Conservation (phyloP, 2,113 vertebrate species). For the Parus major region DNA sequence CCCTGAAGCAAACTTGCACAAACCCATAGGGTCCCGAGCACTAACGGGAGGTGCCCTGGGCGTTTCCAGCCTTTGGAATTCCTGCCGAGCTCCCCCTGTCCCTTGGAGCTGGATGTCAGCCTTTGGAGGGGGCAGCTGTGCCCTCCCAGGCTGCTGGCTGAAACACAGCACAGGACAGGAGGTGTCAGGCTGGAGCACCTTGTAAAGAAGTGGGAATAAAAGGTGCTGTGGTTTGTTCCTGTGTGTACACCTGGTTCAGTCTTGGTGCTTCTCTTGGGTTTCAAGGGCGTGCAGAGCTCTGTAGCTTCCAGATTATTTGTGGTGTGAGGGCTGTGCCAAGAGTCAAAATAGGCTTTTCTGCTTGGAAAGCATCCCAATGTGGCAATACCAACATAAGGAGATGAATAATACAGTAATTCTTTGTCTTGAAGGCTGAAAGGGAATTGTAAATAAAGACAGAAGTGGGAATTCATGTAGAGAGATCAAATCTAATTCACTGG, state of each 20-base stretch:
- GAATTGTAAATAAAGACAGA: not conserved
- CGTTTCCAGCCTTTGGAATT: rapidly evolving
- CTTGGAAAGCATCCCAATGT: not conserved
- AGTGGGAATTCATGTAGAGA: not conserved
- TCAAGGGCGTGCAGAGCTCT: not conserved
- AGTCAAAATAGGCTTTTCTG: not conserved
- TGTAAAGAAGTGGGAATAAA: not conserved
- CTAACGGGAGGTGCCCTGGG: rapidly evolving
- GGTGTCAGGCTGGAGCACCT: not conserved
- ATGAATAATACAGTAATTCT: not conserved
- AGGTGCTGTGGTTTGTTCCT: not conserved
- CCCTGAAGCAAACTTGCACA: no score
- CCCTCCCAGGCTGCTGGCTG: not conserved
- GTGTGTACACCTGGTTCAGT: rapidly evolving
- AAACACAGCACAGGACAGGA: not conserved
- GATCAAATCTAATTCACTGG: not conserved
- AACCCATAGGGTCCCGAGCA: rapidly evolving
- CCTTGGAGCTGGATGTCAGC: not conserved
- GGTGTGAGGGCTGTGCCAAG: not conserved
- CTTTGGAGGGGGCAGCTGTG: not conserved
- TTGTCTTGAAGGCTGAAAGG: not conserved
- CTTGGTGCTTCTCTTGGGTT: not conserved
- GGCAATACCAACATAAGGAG: not conserved
- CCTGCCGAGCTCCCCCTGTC: rapidly evolving
- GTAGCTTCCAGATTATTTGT: not conserved